These are phyloP conservation scores for Hydrocynus forskahlii DNA, from an alignment of 2,797 vertebrate genomes.

Conservation along the genomic window DNA sequence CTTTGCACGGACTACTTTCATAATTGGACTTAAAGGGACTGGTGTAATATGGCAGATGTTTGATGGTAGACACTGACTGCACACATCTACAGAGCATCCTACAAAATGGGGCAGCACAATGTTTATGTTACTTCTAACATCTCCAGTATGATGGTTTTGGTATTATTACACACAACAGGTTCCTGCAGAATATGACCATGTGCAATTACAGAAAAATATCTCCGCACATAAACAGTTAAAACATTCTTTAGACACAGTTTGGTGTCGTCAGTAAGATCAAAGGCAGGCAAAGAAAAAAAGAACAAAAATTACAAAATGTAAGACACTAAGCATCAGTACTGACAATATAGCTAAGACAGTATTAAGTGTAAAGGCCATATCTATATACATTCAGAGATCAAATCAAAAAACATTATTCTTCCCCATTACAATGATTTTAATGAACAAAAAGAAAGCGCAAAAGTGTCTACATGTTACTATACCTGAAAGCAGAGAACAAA, in stretches of 20 bases:
- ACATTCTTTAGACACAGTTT: conserved; percentile 84
- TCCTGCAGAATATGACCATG: conserved; percentile 93
- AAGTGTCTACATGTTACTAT: conserved; percentile 8
- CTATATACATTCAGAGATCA: conserved; percentile 59
- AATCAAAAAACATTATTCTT: conserved; percentile 72
- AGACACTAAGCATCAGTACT: conserved; percentile 74
- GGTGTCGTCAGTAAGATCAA: conserved; percentile 80
- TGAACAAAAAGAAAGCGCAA: conserved; percentile 48
- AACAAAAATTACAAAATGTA: conserved; percentile 71
- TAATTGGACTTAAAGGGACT: conserved; percentile 83
- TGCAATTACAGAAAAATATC: conserved; percentile 97
- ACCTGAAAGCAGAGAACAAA: conserved; percentile 56
- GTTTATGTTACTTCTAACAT: conserved; percentile 83
- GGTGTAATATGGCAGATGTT: conserved; percentile 71
- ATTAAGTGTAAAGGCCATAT: conserved; percentile 71
- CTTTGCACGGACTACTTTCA: conserved; percentile 69
- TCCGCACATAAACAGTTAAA: conserved; percentile 90
- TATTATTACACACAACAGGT: conserved; percentile 97
- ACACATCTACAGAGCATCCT: conserved; percentile 81
- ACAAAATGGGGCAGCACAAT: conserved; percentile 86
- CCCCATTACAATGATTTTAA: conserved; percentile 73
- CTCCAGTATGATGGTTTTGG: conserved; percentile 90
- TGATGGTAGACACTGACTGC: conserved; percentile 85
- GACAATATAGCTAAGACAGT: conserved; percentile 65
- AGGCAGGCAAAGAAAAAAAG: conserved; percentile 70